Conservation (phyloP, 2,113 vertebrate species). For the Atractosteus spatula region DNA sequence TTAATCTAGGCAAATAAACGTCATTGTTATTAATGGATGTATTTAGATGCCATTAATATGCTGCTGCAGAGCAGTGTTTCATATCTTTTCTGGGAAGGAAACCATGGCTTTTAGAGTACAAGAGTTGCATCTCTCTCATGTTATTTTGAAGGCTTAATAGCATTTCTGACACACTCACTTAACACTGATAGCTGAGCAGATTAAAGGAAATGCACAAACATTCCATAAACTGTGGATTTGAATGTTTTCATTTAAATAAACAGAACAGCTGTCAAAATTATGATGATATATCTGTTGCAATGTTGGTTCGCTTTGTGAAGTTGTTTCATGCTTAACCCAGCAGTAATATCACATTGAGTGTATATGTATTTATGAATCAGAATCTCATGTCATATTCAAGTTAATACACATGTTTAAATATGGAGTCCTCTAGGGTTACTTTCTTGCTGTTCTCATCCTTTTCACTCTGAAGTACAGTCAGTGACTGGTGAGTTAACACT, state of each 20-base stretch:
- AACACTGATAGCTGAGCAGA: conserved; percentile 17
- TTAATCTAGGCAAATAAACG: conserved; percentile 19
- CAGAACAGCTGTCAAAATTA: conserved; percentile 29
- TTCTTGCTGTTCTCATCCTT: too few relatives aligned
- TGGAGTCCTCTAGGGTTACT: neutral
- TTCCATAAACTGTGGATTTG: conserved; percentile 32
- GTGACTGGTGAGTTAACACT: too few relatives aligned
- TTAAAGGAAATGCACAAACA: conserved; percentile 18
- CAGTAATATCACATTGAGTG: conserved; percentile 19
- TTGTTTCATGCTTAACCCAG: conserved; percentile 5
- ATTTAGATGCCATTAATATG: conserved; percentile 32
- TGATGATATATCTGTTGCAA: conserved; percentile 20
- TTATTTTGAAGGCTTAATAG: conserved; percentile 19
- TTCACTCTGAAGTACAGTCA: too few relatives aligned
- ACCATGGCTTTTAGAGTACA: conserved; percentile 15
- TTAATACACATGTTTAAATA: conserved; percentile 16
- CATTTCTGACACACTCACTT: conserved; percentile 22
- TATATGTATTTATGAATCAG: conserved; percentile 5
- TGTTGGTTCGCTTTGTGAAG: conserved; percentile 18
- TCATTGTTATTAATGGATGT: conserved; percentile 15
- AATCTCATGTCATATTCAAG: conserved; percentile 7
- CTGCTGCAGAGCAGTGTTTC: conserved; percentile 9
- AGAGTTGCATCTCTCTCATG: conserved; percentile 14
- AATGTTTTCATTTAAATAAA: conserved; percentile 24
- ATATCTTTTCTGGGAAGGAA: conserved; percentile 19